phyloP scores from a whole-genome alignment of 2,888 invertebrate species.

The Aporophyla nigra region DNA sequence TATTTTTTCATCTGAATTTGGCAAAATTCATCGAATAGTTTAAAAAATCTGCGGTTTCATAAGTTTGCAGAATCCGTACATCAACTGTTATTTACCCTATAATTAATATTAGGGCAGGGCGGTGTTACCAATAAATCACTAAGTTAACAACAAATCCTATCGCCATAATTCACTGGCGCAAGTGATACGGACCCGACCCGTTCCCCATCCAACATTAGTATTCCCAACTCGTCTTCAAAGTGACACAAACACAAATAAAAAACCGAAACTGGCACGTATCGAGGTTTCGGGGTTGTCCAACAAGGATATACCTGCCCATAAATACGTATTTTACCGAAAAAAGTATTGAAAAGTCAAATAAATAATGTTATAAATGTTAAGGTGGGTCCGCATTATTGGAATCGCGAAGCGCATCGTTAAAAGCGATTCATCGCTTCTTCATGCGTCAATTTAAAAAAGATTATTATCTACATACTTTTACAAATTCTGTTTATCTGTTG shows the following conservation, averaged over 20 bases:
- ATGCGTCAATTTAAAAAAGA: slow-evolving; percentile 4
- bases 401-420: slow-evolving; percentile 6
- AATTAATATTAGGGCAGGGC: slow-evolving; percentile 36
- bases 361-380: slow-evolving; percentile 53
- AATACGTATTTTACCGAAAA: slow-evolving; percentile 43
- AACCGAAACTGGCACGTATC: slow-evolving; percentile 62
- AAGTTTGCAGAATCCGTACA: not conserved
- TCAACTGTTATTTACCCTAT: slow-evolving; percentile 20
- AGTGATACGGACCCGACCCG: slow-evolving; percentile 49
- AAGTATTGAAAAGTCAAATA: slow-evolving; percentile 56
- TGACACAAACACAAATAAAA: slow-evolving; percentile 56
- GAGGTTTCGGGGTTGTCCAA: slow-evolving; percentile 72
- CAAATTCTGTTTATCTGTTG: not conserved
- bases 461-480: too few species aligned
- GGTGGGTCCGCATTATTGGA: slow-evolving; percentile 24
- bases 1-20: not conserved
- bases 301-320: slow-evolving; percentile 62
- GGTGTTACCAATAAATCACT: slow-evolving; percentile 51
- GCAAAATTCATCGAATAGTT: not conserved
- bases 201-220: slow-evolving; percentile 56
- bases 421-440: slow-evolving; percentile 11
- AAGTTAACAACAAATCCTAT: slow-evolving; percentile 50
- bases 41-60: not conserved
- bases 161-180: slow-evolving; percentile 53
- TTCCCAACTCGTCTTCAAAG: slow-evolving; percentile 55